phyloP scores from a whole-genome alignment of 1,140 invertebrate genomes.

The Ruditapes philippinarum region DNA sequence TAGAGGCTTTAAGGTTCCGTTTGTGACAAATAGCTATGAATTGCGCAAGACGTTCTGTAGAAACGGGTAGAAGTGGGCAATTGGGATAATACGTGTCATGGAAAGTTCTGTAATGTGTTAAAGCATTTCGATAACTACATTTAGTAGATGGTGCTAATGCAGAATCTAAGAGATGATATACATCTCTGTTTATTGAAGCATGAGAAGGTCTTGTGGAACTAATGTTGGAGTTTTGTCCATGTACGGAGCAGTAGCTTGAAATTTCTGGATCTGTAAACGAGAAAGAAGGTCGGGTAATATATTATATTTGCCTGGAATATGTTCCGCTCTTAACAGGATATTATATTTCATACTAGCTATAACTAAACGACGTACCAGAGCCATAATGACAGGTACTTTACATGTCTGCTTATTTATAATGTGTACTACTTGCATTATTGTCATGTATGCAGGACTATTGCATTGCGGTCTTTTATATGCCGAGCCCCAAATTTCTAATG shows the following conservation, averaged over 20 bases:
- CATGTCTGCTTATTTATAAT: constrained; percentile 40
- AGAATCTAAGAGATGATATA: background rate
- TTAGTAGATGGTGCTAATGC: constrained; percentile 26
- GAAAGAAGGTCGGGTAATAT: no score
- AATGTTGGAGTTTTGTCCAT: constrained; percentile 19
- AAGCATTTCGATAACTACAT: constrained; percentile 16
- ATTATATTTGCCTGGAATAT: constrained; percentile 53
- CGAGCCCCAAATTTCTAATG: constrained; percentile 31
- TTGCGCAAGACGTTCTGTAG: no score
- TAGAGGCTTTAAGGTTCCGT: background rate
- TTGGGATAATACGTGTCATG: constrained; percentile 4
- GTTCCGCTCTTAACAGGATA: constrained; percentile 48
- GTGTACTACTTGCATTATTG: no score
- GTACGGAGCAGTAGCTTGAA: constrained; percentile 34
- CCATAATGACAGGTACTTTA: constrained; percentile 42
- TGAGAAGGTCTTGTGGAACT: constrained; percentile 2
- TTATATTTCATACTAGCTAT: constrained; percentile 31
- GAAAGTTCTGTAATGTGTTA: background rate
- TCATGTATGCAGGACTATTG: constrained; percentile 43
- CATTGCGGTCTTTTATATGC: constrained; percentile 5
- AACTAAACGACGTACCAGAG: constrained; percentile 53
- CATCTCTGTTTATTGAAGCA: background rate
- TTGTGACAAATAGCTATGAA: constrained; percentile 21
- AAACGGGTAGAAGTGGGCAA: background rate
- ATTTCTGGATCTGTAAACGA: no score